phyloP scores from a whole-genome alignment of 2,888 invertebrate genomes.

The Nomada flava region DNA sequence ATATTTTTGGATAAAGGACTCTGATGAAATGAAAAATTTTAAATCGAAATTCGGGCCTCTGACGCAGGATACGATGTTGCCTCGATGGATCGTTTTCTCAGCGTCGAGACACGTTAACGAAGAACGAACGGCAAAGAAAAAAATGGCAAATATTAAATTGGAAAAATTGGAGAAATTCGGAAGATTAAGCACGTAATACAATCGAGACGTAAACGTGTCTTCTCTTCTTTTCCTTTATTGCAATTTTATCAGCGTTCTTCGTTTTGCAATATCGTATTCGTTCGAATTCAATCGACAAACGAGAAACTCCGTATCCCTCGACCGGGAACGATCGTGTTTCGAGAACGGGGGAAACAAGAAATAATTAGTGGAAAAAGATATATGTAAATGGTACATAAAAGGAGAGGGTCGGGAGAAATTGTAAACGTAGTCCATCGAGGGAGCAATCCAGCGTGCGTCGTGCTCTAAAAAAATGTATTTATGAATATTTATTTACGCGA shows the following conservation, averaged over 20 bases:
- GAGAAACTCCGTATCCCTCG: slow-evolving; percentile 2
- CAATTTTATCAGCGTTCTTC: too few relatives aligned
- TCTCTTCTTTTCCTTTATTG: too few relatives aligned
- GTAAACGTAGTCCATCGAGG: slow-evolving; percentile 42
- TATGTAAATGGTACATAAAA: slow-evolving; percentile 5
- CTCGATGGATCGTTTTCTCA: slow-evolving; percentile 55
- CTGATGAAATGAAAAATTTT: slow-evolving; percentile 60
- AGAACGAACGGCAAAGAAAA: not conserved
- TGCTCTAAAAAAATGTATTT: slow-evolving; percentile 71
- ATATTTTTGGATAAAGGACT: slow-evolving; percentile 79
- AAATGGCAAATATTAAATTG: not conserved
- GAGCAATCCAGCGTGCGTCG: slow-evolving; percentile 52
- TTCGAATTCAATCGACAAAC: slow-evolving; percentile 11
- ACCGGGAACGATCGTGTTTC: not conserved
- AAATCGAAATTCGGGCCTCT: slow-evolving; percentile 70
- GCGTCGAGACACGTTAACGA: slow-evolving; percentile 18
- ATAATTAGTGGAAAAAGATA: not conserved
- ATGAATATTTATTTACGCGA: slow-evolving; percentile 79
- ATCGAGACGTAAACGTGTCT: too few relatives aligned
- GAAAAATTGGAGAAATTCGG: too few relatives aligned
- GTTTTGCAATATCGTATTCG: not conserved
- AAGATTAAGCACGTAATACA: not conserved
- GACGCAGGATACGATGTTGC: slow-evolving; percentile 57
- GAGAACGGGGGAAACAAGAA: too few relatives aligned
- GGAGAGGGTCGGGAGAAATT: not conserved